A percentile compares a stretch with the other conserved stretches of the same genome.
phyloP scores from a whole-genome alignment of 2,888 invertebrate species.

The Stenolophus ochropezus region DNA sequence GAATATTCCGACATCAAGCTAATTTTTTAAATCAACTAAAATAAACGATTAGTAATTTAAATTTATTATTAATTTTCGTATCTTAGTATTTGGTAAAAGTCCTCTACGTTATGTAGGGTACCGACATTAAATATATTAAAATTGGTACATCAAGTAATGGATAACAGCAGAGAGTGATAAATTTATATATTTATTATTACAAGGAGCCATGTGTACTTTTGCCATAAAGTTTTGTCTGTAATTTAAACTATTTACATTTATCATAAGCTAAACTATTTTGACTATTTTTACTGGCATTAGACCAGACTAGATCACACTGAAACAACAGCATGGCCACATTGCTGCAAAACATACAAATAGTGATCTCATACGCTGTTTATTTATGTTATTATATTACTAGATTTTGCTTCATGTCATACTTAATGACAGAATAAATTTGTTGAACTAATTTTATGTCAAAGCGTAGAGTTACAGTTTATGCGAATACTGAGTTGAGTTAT shows the following conservation, averaged over 20 bases:
- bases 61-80: no score
- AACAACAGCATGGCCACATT: constrained; percentile 3
- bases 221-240: not conserved
- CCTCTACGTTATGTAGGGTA: no score
- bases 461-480: not conserved
- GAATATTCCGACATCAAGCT: no score
- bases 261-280: constrained; percentile 28
- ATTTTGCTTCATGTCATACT: constrained; percentile 20
- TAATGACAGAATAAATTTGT: not conserved
- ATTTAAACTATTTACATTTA: constrained; percentile 24
- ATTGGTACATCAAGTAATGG: no score
- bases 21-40: no score
- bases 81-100: no score
- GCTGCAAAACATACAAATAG: constrained; percentile 9
- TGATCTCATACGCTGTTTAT: constrained; percentile 42
- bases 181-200: not conserved
- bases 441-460: constrained; percentile 18
- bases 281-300: constrained; percentile 14
- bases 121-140: no score
- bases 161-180: no score
- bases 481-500: not conserved
- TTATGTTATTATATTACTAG: not conserved
- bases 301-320: not conserved
- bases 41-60: no score
- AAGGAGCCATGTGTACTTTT: not conserved